A percentile compares a stretch with the other conserved stretches of the same genome.
These are phyloP conservation scores for Synanthedon vespiformis DNA, from an alignment of 2,888 invertebrate species.

Conservation along the genomic window DNA sequence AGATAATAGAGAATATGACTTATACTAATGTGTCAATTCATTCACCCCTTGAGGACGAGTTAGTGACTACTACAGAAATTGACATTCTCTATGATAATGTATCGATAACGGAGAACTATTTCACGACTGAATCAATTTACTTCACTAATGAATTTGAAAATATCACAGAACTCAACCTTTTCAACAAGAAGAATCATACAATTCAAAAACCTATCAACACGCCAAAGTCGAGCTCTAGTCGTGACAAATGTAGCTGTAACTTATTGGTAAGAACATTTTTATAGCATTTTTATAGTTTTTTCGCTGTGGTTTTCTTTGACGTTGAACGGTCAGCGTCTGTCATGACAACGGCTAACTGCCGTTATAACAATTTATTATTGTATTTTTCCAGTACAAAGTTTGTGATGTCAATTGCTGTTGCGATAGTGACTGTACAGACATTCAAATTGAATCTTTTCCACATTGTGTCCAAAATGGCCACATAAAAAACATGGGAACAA, in stretches of 20 bases:
- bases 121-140: conserved; percentile 31
- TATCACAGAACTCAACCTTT: conserved; percentile 40
- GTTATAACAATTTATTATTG: too few relatives aligned
- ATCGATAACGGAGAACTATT: conserved; percentile 25
- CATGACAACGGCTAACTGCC: too few relatives aligned
- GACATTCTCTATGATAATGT: conserved; percentile 45
- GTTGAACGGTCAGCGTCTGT: too few relatives aligned
- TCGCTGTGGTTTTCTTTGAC: too few relatives aligned
- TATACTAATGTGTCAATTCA: conserved; percentile 12
- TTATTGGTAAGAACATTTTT: conserved; percentile 29
- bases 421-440: conserved; percentile 77
- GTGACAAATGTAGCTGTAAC: conserved; percentile 39
- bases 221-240: conserved; percentile 21
- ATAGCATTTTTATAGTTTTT: too few relatives aligned
- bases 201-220: conserved; percentile 17
- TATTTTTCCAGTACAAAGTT: conserved; percentile 56
- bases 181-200: conserved; percentile 31
- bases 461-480: too few relatives aligned
- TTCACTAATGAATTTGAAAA: conserved; percentile 43
- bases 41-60: conserved; percentile 15
- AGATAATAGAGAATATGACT: conserved; percentile 9
- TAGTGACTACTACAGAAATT: conserved; percentile 28
- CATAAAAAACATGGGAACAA: conserved; percentile 8
- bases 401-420: conserved; percentile 91
- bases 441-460: conserved; percentile 55